Conservation (phyloP, 1,140 invertebrate genomes). For the Doryteuthis pealeii region DNA sequence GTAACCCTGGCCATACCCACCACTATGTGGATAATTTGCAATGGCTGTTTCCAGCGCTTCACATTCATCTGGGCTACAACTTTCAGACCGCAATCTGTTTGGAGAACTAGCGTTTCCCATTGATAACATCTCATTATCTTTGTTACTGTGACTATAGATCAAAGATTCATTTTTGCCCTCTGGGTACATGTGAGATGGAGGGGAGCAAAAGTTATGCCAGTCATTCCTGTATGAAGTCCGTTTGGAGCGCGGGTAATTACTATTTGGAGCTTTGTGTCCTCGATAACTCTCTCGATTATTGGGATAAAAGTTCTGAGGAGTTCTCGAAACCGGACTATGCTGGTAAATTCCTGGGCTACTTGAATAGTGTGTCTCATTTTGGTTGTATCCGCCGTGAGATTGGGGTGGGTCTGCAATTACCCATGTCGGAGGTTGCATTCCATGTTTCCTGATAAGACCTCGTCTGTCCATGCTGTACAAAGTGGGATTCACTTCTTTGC, state of each 20-base stretch:
- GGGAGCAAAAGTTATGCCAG: neutral
- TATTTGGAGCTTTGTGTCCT: neutral
- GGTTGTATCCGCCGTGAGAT: neutral
- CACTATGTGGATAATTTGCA: constrained; percentile 4
- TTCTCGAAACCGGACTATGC: neutral
- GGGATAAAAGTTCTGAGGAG: neutral
- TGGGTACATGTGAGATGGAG: neutral
- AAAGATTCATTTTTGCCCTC: neutral
- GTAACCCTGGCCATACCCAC: constrained; percentile 1
- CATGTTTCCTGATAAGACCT: constrained; percentile 35
- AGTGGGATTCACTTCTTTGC: constrained; percentile 45
- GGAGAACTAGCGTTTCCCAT: constrained; percentile 4
- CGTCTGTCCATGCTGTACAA: constrained; percentile 43
- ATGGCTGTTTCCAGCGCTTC: neutral
- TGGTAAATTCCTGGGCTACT: neutral
- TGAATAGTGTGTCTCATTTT: neutral
- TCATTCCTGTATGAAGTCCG: neutral
- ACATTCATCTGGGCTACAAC: constrained; percentile 9
- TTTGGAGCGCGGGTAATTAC: neutral
- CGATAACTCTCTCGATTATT: neutral
- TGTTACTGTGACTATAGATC: neutral
- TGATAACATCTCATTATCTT: neutral
- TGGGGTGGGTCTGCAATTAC: constrained; percentile 6
- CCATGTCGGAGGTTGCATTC: constrained; percentile 39
- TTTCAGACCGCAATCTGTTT: constrained; percentile 2